Conservation (phyloP, 2,888 invertebrate species). For the Embidobia sp. region DNA sequence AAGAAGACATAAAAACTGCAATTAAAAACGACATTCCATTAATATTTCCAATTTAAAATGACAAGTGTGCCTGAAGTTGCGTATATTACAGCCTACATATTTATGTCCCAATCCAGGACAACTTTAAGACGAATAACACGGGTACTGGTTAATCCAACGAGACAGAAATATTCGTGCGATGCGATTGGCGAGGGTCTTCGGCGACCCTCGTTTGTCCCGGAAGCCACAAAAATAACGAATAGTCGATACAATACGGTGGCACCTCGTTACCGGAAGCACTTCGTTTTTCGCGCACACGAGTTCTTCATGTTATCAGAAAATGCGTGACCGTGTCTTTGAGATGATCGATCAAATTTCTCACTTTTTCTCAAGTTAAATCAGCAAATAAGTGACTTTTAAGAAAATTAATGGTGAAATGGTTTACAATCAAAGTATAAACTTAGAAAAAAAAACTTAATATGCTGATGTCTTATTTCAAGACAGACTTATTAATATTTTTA, state of each 20-base stretch:
- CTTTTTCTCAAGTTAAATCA: too few relatives aligned
- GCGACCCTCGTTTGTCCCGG: slow-evolving; percentile 77
- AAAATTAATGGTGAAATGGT: too few relatives aligned
- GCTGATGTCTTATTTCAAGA: too few relatives aligned
- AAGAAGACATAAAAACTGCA: too few relatives aligned
- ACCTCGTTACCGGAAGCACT: slow-evolving; percentile 69
- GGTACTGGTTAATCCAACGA: slow-evolving; percentile 70
- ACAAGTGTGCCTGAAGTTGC: neutral
- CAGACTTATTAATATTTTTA: too few relatives aligned
- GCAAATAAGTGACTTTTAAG: too few relatives aligned
- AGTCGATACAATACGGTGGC: slow-evolving; percentile 69
- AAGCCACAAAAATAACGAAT: slow-evolving; percentile 76
- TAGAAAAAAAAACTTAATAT: too few relatives aligned
- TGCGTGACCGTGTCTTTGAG: too few relatives aligned
- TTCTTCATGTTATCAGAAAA: slow-evolving; percentile 43
- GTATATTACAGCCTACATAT: neutral
- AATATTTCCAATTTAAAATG: neutral
- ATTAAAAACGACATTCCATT: neutral
- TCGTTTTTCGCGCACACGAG: slow-evolving; percentile 20
- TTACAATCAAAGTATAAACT: too few relatives aligned
- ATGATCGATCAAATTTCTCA: slow-evolving; percentile 7
- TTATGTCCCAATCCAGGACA: slow-evolving; percentile 12
- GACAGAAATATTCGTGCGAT: slow-evolving; percentile 72
- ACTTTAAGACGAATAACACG: slow-evolving; percentile 28
- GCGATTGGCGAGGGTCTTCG: slow-evolving; percentile 72